phyloP scores from a whole-genome alignment of 2,797 vertebrate species.

The Sebastes flavidus region DNA sequence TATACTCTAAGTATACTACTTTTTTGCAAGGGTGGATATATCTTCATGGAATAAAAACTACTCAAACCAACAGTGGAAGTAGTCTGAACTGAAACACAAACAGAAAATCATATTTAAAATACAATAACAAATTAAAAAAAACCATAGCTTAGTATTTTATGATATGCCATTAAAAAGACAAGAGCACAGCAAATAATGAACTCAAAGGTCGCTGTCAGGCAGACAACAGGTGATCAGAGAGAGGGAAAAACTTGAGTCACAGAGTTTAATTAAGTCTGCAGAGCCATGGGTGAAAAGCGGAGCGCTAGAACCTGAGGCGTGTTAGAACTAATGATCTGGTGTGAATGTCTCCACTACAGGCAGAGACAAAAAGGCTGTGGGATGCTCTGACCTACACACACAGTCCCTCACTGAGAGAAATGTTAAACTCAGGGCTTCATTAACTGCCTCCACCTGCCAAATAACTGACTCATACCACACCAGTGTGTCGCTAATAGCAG shows the following conservation, averaged over 20 bases:
- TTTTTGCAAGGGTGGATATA: not conserved
- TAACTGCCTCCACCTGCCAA: constrained; percentile 57
- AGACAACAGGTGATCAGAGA: constrained; percentile 15
- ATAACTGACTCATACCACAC: constrained; percentile 46
- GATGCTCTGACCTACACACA: constrained; percentile 46
- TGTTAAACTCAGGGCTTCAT: constrained; percentile 54
- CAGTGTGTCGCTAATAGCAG: constrained; percentile 33
- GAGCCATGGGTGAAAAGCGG: constrained; percentile 7
- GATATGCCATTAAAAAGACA: not conserved
- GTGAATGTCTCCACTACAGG: constrained; percentile 43
- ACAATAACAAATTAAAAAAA: not conserved
- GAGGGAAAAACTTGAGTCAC: not conserved
- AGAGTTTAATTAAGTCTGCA: constrained; percentile 63
- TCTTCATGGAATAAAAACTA: not conserved
- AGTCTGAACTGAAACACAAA: not conserved
- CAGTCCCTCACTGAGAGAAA: constrained; percentile 41
- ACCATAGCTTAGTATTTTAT: not conserved
- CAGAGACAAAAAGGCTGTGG: constrained; percentile 32
- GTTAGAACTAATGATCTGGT: constrained; percentile 65
- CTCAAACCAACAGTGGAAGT: not conserved
- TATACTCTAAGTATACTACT: too few relatives aligned
- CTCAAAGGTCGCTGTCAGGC: constrained; percentile 8
- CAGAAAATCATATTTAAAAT: not conserved
- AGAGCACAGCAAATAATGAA: constrained; percentile 4
- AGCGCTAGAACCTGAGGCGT: constrained; percentile 37